Evolutionary conservation across 2,113 vertebrate genomes (phyloP).

Genomic region (Pteruthius melanotis): DNA sequence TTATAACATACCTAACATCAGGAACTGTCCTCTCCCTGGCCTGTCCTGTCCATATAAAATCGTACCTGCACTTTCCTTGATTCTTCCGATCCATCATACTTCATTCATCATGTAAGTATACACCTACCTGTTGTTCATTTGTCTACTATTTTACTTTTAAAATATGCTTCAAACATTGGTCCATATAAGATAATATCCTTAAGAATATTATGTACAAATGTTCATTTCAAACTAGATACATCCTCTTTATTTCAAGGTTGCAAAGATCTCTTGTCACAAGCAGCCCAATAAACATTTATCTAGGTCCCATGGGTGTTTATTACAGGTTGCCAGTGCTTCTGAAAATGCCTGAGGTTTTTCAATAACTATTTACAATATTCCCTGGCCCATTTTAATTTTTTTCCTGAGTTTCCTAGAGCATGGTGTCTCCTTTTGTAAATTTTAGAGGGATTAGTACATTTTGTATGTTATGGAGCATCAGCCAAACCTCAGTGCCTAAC

Average conservation of each 20-base stretch:
- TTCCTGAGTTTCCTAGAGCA: not conserved
- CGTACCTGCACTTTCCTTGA: not conserved
- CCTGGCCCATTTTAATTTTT: not conserved
- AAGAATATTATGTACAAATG: not conserved
- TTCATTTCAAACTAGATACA: not conserved
- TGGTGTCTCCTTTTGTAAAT: not conserved
- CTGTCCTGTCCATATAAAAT: not conserved
- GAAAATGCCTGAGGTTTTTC: not conserved
- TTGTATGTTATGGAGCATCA: not conserved
- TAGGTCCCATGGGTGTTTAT: not conserved
- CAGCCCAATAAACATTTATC: not conserved
- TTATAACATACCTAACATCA: not conserved
- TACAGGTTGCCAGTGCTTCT: not conserved
- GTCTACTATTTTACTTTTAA: not conserved
- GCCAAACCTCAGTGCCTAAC: not conserved
- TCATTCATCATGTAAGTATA: not conserved
- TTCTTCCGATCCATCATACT: not conserved
- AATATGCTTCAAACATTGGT: not conserved
- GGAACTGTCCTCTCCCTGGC: not conserved
- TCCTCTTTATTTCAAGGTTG: not conserved
- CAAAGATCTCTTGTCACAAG: not conserved
- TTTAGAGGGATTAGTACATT: not conserved
- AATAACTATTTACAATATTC: not conserved
- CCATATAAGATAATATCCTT: not conserved
- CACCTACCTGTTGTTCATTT: not conserved